phyloP scores from a whole-genome alignment of 2,113 vertebrate species.

The Toxotes chatareus region DNA sequence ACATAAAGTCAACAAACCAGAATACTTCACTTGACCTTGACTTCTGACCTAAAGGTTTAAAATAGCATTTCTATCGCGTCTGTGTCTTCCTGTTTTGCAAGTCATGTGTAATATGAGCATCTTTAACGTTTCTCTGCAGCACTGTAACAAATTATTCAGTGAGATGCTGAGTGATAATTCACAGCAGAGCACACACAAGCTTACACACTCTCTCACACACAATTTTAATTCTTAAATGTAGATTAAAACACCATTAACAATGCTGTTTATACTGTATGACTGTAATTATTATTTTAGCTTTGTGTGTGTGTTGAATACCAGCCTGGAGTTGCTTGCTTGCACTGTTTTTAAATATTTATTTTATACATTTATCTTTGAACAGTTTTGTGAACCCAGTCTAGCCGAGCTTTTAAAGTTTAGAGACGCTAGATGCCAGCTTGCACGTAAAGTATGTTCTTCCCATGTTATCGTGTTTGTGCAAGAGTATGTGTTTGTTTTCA shows the following conservation, averaged over 20 bases:
- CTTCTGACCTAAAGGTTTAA: background rate
- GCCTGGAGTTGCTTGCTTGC: background rate
- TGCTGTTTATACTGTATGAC: background rate
- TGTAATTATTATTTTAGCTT: background rate
- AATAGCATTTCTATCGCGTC: conserved; percentile 8
- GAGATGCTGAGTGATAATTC: conserved; percentile 34
- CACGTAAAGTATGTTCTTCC: background rate
- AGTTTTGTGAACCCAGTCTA: background rate
- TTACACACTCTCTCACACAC: background rate
- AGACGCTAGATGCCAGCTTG: too few relatives aligned
- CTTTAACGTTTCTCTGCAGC: conserved; percentile 3
- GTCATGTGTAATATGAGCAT: conserved; percentile 20
- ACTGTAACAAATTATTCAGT: conserved; percentile 41
- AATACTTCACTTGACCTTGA: conserved; percentile 30
- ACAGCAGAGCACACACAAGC: conserved; percentile 29
- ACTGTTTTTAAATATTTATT: conserved; percentile 18
- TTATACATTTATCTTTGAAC: conserved; percentile 13
- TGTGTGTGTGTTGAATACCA: background rate
- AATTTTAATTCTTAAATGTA: background rate
- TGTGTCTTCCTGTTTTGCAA: conserved; percentile 30
- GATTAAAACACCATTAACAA: background rate
- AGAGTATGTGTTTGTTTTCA: background rate
- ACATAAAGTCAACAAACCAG: conserved; percentile 6
- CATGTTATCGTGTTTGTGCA: background rate
- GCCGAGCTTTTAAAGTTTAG: background rate